Percentiles rank a stretch among this genome's conserved stretches.
phyloP scores from a whole-genome alignment of 2,113 vertebrate genomes.

The Polyodon spathula region DNA sequence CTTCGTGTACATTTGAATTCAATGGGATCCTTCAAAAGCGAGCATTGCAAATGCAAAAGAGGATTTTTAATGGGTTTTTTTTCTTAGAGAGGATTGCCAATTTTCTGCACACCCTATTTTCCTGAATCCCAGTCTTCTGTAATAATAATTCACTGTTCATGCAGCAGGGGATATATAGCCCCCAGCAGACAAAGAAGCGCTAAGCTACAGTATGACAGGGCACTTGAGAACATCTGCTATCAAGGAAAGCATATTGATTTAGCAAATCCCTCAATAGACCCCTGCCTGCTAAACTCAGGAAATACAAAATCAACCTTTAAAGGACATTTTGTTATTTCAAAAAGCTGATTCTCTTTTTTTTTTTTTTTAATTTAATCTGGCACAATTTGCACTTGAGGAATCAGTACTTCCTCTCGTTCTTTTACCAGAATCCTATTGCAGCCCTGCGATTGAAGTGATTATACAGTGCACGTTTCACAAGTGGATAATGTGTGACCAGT shows the following conservation, averaged over 20 bases:
- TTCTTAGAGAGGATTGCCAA: too few species aligned
- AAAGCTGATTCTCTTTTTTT: not conserved
- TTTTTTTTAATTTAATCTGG: not conserved
- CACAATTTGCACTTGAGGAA: not conserved
- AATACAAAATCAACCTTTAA: slow-evolving; percentile 4
- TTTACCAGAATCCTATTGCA: not conserved
- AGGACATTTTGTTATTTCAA: not conserved
- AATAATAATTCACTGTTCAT: too few species aligned
- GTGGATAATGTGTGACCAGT: slow-evolving; percentile 10
- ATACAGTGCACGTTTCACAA: not conserved
- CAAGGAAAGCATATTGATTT: slow-evolving; percentile 8
- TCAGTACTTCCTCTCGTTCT: not conserved
- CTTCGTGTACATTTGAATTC: not conserved
- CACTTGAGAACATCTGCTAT: not conserved
- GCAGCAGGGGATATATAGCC: too few species aligned
- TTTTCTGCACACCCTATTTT: too few species aligned
- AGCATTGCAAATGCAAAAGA: too few species aligned
- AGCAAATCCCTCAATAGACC: not conserved
- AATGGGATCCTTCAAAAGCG: not conserved
- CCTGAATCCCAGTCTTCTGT: too few species aligned
- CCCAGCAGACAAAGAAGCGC: too few species aligned
- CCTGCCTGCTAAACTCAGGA: not conserved
- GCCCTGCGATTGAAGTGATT: not conserved
- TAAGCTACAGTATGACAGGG: too few species aligned
- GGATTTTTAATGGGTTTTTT: too few species aligned